These are phyloP conservation scores for Tetranychus truncatus DNA, from an alignment of 2,888 invertebrate species.

Conservation along the genomic window DNA sequence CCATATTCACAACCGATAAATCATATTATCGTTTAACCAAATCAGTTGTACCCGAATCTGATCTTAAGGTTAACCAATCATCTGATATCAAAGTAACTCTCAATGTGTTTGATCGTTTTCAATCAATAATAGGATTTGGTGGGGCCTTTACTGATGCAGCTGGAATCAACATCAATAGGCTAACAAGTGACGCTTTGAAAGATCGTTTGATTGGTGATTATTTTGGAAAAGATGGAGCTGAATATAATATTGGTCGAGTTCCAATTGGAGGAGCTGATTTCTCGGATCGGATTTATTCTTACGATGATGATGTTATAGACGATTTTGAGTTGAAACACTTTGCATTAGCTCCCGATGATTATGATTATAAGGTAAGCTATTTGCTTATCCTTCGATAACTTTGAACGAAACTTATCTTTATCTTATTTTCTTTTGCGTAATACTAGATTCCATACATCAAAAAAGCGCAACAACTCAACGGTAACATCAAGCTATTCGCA, in stretches of 20 bases:
- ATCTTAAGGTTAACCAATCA: not conserved
- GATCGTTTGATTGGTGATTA: constrained; percentile 39
- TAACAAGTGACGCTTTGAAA: constrained; percentile 40
- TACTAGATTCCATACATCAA: too few relatives aligned
- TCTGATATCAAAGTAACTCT: not conserved
- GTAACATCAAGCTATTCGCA: too few relatives aligned
- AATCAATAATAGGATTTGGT: constrained; percentile 7
- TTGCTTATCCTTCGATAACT: too few relatives aligned
- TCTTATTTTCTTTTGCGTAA: too few relatives aligned
- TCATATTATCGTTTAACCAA: not conserved
- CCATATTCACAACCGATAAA: not conserved
- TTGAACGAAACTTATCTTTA: too few relatives aligned
- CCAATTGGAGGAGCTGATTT: constrained; percentile 65
- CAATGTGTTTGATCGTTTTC: not conserved
- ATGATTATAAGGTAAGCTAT: constrained; percentile 14
- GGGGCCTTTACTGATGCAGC: constrained; percentile 44
- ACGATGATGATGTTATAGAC: constrained; percentile 46
- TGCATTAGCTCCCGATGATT: constrained; percentile 17
- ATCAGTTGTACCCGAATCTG: not conserved
- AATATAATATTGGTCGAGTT: constrained; percentile 48
- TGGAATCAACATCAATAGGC: constrained; percentile 49
- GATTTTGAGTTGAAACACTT: constrained; percentile 21
- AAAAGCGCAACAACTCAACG: too few relatives aligned
- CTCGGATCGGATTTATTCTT: constrained; percentile 62
- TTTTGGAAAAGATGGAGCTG: constrained; percentile 35